A percentile compares a stretch with the other conserved stretches of the same genome.
phyloP scores from a whole-genome alignment of 2,888 invertebrate genomes.

The Hirtodrosophila trivittata region DNA sequence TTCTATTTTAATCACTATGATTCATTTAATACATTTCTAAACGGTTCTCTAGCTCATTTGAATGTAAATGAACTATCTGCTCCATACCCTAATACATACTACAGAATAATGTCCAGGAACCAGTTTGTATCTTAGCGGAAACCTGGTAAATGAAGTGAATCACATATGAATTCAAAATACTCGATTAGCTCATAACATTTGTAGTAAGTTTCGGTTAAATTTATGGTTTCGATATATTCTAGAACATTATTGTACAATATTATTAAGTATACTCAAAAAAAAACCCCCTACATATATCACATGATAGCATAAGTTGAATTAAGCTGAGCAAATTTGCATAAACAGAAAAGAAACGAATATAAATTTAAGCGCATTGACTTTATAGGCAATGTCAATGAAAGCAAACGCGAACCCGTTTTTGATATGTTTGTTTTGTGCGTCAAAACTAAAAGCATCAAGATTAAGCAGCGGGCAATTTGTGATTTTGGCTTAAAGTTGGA shows the following conservation, averaged over 20 bases:
- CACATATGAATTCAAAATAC: neutral
- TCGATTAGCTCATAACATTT: constrained; percentile 3
- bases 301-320: constrained; percentile 15
- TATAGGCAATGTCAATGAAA: constrained; percentile 5
- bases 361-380: constrained; percentile 28
- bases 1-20: too few species aligned
- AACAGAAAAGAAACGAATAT: constrained; percentile 19
- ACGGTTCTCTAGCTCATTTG: constrained; percentile 14
- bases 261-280: too few species aligned
- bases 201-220: neutral
- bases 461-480: constrained; percentile 23
- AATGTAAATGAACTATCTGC: neutral
- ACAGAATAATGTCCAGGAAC: constrained; percentile 20
- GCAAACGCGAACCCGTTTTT: constrained; percentile 33
- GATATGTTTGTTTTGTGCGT: constrained; percentile 29
- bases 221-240: neutral
- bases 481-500: constrained; percentile 26
- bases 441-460: constrained; percentile 14
- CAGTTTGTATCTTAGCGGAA: constrained; percentile 18
- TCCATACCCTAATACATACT: neutral
- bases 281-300: constrained; percentile 14
- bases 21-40: too few species aligned
- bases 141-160: constrained; percentile 7
- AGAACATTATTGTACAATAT: constrained; percentile 2
- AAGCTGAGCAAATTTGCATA: constrained; percentile 29